Conservation (phyloP, 1,140 invertebrate species). For the Dryas iulia region DNA sequence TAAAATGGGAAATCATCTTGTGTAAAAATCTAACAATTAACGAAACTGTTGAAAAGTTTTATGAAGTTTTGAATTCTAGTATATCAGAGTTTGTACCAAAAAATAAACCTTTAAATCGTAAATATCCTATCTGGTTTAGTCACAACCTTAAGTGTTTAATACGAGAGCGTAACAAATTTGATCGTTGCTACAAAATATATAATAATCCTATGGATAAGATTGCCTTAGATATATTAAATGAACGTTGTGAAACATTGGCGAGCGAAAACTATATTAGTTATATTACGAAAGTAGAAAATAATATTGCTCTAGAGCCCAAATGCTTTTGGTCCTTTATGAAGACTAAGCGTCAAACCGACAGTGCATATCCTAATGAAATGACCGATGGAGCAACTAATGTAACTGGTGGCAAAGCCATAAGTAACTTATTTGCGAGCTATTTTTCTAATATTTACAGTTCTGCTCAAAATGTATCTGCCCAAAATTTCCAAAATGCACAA, state of each 20-base stretch:
- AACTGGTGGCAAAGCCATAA: not conserved
- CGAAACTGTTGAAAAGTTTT: too few species aligned
- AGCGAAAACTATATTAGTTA: not conserved
- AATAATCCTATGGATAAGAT: not conserved
- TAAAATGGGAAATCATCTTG: too few species aligned
- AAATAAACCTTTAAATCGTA: not conserved
- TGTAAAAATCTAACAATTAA: too few species aligned
- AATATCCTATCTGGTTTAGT: not conserved
- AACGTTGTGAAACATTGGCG: not conserved
- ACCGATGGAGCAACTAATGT: not conserved
- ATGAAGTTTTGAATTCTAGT: not conserved
- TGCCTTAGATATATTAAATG: not conserved
- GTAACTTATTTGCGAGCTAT: not conserved
- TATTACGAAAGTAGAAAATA: not conserved
- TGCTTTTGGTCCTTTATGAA: not conserved
- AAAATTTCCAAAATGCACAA: not conserved
- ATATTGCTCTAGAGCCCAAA: not conserved
- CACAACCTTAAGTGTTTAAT: not conserved
- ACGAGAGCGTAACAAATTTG: not conserved
- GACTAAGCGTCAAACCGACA: not conserved
- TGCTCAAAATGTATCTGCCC: not conserved
- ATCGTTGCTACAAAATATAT: not conserved
- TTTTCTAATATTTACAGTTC: not conserved
- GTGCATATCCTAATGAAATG: not conserved
- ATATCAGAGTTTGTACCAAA: not conserved